Evolutionary conservation across 2,797 vertebrate species (phyloP).

Genomic region (Rhodeus uyekii): DNA sequence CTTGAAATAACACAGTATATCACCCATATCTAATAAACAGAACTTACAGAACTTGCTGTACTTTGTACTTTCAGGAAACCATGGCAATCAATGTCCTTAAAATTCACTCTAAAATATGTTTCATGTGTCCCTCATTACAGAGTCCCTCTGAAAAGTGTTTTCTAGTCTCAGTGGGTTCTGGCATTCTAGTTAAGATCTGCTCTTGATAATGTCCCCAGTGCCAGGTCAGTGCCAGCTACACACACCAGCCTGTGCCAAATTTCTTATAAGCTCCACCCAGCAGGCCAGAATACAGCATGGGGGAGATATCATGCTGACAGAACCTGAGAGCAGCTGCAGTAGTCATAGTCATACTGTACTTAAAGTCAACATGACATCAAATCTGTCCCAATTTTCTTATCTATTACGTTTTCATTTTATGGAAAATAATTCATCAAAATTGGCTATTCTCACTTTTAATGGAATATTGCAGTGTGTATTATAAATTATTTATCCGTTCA

Average conservation of each 20-base stretch:
- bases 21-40: neutral
- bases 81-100: conserved; percentile 4
- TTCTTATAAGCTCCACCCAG: conserved; percentile 6
- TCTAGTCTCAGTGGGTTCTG: conserved; percentile 13
- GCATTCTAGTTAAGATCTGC: conserved; percentile 35
- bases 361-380: conserved; percentile 1
- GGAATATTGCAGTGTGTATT: neutral
- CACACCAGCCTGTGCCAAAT: conserved; percentile 22
- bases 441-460: neutral
- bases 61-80: neutral
- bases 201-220: conserved; percentile 31
- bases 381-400: neutral
- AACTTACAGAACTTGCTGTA: neutral
- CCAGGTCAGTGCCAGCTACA: conserved; percentile 14
- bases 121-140: neutral
- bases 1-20: neutral
- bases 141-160: conserved; percentile 27
- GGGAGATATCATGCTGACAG: neutral
- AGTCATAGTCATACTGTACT: neutral
- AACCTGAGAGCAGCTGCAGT: conserved; percentile 1
- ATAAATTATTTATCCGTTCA: neutral
- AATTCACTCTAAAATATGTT: conserved; percentile 5
- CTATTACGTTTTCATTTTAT: neutral
- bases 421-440: neutral
- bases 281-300: conserved; percentile 6